Percentiles rank a stretch among this genome's conserved stretches.
Conservation (phyloP, 2,797 vertebrate species). For the Cryptoprocta ferox region DNA sequence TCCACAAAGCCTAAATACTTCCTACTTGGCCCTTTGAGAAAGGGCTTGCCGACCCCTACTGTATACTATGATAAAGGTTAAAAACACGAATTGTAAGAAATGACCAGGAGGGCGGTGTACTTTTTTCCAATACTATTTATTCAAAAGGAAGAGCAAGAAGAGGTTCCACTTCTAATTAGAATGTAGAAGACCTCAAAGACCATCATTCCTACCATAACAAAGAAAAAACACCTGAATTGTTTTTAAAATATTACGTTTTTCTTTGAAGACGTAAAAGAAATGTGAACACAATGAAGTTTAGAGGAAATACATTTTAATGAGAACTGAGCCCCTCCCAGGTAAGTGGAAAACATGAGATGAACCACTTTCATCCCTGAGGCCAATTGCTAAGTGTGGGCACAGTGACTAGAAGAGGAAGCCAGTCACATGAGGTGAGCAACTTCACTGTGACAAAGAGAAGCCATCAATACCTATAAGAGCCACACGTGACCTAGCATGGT, state of each 20-base stretch:
- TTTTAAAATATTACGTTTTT: background rate
- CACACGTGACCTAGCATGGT: accelerated
- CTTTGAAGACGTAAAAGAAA: background rate
- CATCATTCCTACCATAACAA: background rate
- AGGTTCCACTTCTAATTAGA: background rate
- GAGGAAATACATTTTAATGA: background rate
- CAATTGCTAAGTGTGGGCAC: background rate
- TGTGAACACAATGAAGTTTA: background rate
- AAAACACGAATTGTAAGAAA: background rate
- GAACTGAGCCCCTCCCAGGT: background rate
- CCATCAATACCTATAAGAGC: background rate
- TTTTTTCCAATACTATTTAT: background rate
- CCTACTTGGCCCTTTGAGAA: background rate
- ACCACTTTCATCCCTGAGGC: background rate
- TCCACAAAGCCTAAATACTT: background rate
- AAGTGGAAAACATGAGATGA: background rate
- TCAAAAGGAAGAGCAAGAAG: background rate
- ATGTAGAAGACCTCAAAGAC: background rate
- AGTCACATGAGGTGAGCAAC: background rate
- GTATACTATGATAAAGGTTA: background rate
- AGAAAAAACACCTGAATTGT: background rate
- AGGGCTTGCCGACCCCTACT: background rate
- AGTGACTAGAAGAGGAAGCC: background rate
- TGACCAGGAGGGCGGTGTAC: background rate
- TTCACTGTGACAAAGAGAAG: background rate